Evolutionary conservation across 2,888 invertebrate genomes (phyloP), one percentile per base, ranked within the genome.

Genomic region (Abrostola tripartita): DNA sequence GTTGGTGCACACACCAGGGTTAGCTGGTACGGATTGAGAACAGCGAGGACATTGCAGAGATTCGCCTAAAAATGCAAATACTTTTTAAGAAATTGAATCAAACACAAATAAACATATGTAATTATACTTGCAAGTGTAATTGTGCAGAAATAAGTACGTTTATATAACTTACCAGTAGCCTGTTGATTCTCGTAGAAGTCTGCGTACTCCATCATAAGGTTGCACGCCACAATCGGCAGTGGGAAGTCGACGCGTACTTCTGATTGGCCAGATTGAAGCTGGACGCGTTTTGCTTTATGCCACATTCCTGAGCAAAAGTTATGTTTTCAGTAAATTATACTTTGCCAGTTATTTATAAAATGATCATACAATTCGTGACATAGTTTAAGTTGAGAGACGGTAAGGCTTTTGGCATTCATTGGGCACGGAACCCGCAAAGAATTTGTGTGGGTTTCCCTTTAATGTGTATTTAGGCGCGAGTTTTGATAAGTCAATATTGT

Each of bases 221-320:
- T 99, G 87, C 99, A 99, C 0, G 99, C 99, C 5, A 99, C 98
- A 64, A 99, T 99, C 0, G 99, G 99, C 64, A 99, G 94, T 0
- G 99, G 98, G 86, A 99, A 99, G 90, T 99, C 99, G 68, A 99
- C 98, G 90, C 99, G 99, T 0, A 99, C 97, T 89, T 99, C 99
- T 0, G 98, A 98, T 89, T 99, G 99, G 0, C 98, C 98, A 0
- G 98, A 97, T 68, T 97, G 97, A 9, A 99, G 93, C 8, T 97
- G 97, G 0, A 99, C 98, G 80, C 98, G 97, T 85, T 99, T 98
- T 0, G 99, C 99, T 88, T 98, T 98, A 90, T 99, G 98, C 99
- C 99, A 99, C 95, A 99, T 96, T 0, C 98, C 97, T 91, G 42
- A 42, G 11, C 7, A 52, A 44, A 44, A 1, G 24, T 24, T 24